These are phyloP conservation scores for Podocnemis expansa DNA, from an alignment of 2,113 vertebrate species.

Conservation along the genomic window DNA sequence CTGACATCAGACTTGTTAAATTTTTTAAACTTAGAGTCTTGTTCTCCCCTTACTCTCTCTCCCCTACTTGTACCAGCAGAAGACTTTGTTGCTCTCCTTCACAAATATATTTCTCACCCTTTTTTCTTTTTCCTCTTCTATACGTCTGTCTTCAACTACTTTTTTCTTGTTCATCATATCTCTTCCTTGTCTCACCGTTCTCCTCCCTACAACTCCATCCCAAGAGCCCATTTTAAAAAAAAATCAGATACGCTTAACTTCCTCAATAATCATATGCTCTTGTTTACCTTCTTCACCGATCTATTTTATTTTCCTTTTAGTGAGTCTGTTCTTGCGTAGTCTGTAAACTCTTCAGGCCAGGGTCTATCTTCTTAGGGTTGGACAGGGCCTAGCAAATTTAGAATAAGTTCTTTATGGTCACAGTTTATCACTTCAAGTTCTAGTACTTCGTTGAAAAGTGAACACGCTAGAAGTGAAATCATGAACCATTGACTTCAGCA, in stretches of 20 bases:
- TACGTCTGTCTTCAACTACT: neutral
- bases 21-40: neutral
- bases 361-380: neutral
- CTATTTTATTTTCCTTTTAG: neutral
- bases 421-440: neutral
- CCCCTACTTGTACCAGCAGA: neutral
- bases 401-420: neutral
- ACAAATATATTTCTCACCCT: neutral
- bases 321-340: neutral
- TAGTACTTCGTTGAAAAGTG: neutral
- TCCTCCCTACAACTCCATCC: neutral
- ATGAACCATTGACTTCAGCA: neutral
- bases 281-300: neutral
- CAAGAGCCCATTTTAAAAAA: rapidly evolving
- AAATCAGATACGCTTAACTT: neutral
- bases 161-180: rapidly evolving
- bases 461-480: neutral
- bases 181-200: neutral
- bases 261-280: neutral
- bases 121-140: neutral
- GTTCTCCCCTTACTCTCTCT: neutral
- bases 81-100: neutral
- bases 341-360: neutral
- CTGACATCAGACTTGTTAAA: neutral
- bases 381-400: neutral